Conservation (phyloP, 1,140 invertebrate genomes). For the Drosophila sp. region DNA sequence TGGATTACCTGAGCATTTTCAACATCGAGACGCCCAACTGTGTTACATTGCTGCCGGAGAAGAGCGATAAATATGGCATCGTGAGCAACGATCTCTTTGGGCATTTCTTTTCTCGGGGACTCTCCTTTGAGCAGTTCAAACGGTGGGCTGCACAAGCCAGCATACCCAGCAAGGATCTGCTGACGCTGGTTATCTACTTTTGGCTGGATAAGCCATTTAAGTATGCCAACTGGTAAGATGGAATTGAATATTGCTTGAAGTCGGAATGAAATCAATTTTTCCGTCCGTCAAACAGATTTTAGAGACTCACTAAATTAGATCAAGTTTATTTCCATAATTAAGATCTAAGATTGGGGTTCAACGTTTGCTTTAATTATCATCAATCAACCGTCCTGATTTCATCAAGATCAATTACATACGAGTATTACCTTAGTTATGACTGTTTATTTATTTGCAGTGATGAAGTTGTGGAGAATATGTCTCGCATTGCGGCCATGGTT, state of each 20-base stretch:
- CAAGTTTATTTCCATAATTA: no score
- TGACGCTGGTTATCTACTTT: constrained; percentile 74
- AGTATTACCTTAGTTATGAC: no score
- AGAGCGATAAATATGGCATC: constrained; percentile 56
- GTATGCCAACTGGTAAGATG: constrained; percentile 72
- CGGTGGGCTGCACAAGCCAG: constrained; percentile 45
- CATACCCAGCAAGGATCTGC: constrained; percentile 69
- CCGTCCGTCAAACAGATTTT: no score
- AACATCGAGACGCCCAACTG: constrained; percentile 56
- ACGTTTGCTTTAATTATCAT: no score
- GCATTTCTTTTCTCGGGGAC: constrained; percentile 60
- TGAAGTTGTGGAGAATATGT: constrained; percentile 81
- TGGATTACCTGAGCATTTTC: constrained; percentile 76
- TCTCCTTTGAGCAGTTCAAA: constrained; percentile 73
- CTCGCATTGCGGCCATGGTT: constrained; percentile 74
- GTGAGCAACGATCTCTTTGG: constrained; percentile 72
- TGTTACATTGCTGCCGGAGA: constrained; percentile 51
- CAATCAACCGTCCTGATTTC: no score
- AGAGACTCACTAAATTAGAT: no score
- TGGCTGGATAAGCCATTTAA: constrained; percentile 80
- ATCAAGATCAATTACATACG: no score
- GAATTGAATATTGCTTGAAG: not conserved
- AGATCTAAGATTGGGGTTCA: no score
- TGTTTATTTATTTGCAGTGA: constrained; percentile 51
- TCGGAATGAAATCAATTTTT: not conserved